phyloP scores from a whole-genome alignment of 2,888 invertebrate genomes.

The Drosophila aldrichi region DNA sequence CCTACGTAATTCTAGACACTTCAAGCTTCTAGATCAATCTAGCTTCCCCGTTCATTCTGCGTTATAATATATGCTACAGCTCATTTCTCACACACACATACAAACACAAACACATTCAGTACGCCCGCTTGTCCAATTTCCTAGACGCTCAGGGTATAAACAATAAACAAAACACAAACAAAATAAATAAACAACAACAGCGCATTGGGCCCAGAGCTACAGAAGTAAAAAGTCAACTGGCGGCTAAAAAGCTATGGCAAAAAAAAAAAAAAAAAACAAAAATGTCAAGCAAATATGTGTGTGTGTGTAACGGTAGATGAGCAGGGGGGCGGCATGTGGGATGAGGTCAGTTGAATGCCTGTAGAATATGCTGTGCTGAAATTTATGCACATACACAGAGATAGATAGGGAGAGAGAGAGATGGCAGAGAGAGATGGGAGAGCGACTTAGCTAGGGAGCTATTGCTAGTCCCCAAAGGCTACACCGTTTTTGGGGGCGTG shows the following conservation, averaged over 20 bases:
- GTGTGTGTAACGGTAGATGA: background rate
- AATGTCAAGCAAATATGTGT: slow-evolving; percentile 44
- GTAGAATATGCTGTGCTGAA: slow-evolving; percentile 43
- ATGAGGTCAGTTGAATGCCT: slow-evolving; percentile 20
- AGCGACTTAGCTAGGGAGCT: slow-evolving; percentile 9
- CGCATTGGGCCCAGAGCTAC: slow-evolving; percentile 54
- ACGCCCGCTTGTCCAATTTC: background rate
- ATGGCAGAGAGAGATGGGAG: slow-evolving; percentile 15
- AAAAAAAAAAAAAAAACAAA: too few species aligned
- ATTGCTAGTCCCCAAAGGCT: slow-evolving; percentile 33
- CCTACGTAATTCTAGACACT: background rate
- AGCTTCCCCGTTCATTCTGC: background rate
- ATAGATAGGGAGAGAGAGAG: slow-evolving; percentile 8
- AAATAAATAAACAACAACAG: slow-evolving; percentile 26
- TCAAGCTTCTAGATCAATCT: background rate
- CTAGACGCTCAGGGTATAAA: slow-evolving; percentile 14
- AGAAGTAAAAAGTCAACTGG: slow-evolving; percentile 60
- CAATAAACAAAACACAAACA: slow-evolving; percentile 30
- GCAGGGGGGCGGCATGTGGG: slow-evolving; percentile 2
- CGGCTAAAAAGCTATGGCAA: slow-evolving; percentile 46
- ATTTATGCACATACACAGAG: slow-evolving; percentile 63
- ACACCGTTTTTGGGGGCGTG: slow-evolving; percentile 26
- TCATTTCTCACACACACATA: background rate
- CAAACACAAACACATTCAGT: background rate
- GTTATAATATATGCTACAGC: background rate